Evolutionary conservation across 2,888 invertebrate species (phyloP), one percentile per base, ranked within the genome.

Genomic region (Trissolcus brochymenae): DNA sequence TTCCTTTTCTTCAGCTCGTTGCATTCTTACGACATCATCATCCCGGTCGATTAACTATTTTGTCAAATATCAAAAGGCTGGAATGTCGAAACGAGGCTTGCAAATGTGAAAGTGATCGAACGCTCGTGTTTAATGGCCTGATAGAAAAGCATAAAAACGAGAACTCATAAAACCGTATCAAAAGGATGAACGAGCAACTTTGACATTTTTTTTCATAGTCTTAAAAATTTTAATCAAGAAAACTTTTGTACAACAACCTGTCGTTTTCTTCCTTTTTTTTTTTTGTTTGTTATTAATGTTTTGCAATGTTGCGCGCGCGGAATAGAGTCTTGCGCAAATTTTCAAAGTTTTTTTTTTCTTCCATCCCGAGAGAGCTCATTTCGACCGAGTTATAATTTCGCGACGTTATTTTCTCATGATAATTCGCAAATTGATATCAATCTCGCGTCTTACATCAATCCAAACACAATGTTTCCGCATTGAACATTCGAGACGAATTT

Each of bases 271-370:
- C 11, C 9, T 35, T 6, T 35, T 35, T 11, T 35, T 35, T 11
- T 35, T 35, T 11, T 35, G 6, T 11, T 35, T 35, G 9, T 35
- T 35, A 25, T 25, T 35, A 1, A 46, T 14, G 4, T 46, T 46
- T 62, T 71, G 80, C 77, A 81, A 81, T 81, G 80, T 79, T 73
- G 80, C 74, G 46, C 59, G 13, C n/a, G 16, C 49, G 25, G 17
- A 4, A 40, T 59, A 62, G 14, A n/a, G 41, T 43, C 51, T 74
- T 67, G 62, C 66, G 62, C 29, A 76, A 76, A 54, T 43, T 54
- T 60, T 56, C 57, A 76, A 55, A 56, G 40, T 51, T 53, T 53
- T 55, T 67, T 62, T 46, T 49, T 43, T 59, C 25, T 68, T 54
- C 56, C 29, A 68, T 57, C 64, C 57, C 57, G 57, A 53, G 60